Percentiles rank a stretch among this genome's conserved stretches.
Evolutionary conservation across 2,888 invertebrate species (phyloP).

Genomic region (Erebia epiphron): DNA sequence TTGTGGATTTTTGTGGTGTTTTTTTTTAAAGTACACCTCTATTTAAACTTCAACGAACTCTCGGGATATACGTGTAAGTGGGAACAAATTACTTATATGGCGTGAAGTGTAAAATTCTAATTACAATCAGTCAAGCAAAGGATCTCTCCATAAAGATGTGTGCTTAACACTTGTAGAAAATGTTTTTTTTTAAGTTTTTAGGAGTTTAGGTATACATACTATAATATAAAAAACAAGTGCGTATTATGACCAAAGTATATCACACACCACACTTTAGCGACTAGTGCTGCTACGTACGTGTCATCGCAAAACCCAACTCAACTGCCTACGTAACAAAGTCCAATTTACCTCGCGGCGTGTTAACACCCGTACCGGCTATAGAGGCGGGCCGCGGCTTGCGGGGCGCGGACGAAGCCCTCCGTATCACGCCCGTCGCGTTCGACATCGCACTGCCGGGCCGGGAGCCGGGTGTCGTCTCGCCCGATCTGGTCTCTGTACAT

Average conservation of each 20-base stretch:
- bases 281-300: conserved; percentile 28
- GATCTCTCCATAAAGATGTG: too few species aligned
- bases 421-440: conserved; percentile 80
- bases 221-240: conserved; percentile 3
- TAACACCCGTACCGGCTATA: conserved; percentile 93
- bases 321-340: conserved; percentile 30
- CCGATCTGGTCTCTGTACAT: conserved; percentile 86
- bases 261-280: conserved; percentile 12
- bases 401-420: conserved; percentile 86
- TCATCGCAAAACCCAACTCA: conserved; percentile 28
- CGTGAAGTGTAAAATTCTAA: too few species aligned
- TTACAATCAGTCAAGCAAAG: too few species aligned
- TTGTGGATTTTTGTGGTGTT: too few species aligned
- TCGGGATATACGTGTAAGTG: too few species aligned
- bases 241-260: conserved; percentile 14
- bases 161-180: too few species aligned
- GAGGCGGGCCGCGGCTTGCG: conserved; percentile 91
- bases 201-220: too few species aligned
- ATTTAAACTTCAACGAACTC: too few species aligned
- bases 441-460: conserved; percentile 94
- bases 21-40: too few species aligned
- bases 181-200: too few species aligned
- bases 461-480: conserved; percentile 90
- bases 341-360: conserved; percentile 76
- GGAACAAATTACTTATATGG: too few species aligned